Evolutionary conservation across 2,113 vertebrate genomes (phyloP).

Genomic region (Crypturellus undulatus): DNA sequence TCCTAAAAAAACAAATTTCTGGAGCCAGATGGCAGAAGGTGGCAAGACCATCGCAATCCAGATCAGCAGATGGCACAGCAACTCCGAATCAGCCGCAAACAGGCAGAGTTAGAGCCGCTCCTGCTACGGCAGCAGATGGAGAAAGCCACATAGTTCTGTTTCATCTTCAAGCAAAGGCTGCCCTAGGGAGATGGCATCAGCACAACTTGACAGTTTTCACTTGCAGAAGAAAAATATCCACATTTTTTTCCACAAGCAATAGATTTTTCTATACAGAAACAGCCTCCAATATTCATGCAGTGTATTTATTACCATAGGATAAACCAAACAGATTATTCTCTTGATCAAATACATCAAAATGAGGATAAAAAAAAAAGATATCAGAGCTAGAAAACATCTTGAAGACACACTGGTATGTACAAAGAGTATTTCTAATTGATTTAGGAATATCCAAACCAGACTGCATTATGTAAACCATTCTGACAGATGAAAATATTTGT

Average conservation of each 20-base stretch:
- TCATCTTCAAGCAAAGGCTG: background rate
- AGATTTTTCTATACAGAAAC: background rate
- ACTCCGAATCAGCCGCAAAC: slow-evolving; percentile 3
- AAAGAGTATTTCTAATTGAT: background rate
- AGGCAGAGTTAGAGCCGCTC: slow-evolving; percentile 21
- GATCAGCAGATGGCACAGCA: slow-evolving; percentile 66
- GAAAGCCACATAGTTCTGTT: background rate
- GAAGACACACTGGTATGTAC: background rate
- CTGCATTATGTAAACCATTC: background rate
- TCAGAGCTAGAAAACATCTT: background rate
- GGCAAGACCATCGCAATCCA: slow-evolving; percentile 10
- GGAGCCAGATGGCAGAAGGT: slow-evolving; percentile 57
- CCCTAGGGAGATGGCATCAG: background rate
- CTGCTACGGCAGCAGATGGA: slow-evolving; percentile 49
- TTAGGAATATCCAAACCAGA: background rate
- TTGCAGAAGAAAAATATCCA: background rate
- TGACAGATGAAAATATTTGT: background rate
- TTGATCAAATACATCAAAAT: background rate
- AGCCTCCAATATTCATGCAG: background rate
- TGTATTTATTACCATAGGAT: background rate
- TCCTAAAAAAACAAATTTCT: background rate
- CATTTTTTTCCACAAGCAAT: background rate
- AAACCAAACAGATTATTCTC: background rate
- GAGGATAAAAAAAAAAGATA: background rate
- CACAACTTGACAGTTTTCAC: background rate